These are phyloP conservation scores for Acanthisitta chloris DNA, from an alignment of 2,113 vertebrate genomes.

Conservation along the genomic window DNA sequence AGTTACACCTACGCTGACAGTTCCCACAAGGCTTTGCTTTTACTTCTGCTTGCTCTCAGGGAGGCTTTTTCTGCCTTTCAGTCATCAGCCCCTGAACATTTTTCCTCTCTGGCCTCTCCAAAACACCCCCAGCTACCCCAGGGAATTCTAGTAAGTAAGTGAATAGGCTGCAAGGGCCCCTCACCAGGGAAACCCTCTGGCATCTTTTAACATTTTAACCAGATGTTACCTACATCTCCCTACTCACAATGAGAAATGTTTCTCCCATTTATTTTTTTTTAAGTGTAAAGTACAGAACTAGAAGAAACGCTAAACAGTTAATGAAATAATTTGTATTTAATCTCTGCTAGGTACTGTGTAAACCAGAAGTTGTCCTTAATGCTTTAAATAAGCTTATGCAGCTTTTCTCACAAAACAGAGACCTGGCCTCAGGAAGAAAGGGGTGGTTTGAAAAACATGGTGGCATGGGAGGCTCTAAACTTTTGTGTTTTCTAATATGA, in stretches of 20 bases:
- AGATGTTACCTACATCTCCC: not conserved
- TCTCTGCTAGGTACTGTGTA: not conserved
- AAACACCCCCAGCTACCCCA: not conserved
- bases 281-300: not conserved
- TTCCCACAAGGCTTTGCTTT: not conserved
- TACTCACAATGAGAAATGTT: not conserved
- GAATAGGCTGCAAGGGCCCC: not conserved
- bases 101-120: not conserved
- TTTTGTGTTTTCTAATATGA: not conserved
- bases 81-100: not conserved
- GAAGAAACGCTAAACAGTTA: not conserved
- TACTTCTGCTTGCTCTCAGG: not conserved
- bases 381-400: not conserved
- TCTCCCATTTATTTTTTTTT: not conserved
- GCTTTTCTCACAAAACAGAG: not conserved
- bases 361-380: not conserved
- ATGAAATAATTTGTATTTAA: not conserved
- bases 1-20: not conserved
- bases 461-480: not conserved
- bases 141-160: not conserved
- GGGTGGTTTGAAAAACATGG: not conserved
- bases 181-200: not conserved
- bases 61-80: conserved; percentile 18
- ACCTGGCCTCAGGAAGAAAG: not conserved
- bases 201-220: not conserved